Conservation (phyloP, 2,113 vertebrate species). For the Apteryx owenii region DNA sequence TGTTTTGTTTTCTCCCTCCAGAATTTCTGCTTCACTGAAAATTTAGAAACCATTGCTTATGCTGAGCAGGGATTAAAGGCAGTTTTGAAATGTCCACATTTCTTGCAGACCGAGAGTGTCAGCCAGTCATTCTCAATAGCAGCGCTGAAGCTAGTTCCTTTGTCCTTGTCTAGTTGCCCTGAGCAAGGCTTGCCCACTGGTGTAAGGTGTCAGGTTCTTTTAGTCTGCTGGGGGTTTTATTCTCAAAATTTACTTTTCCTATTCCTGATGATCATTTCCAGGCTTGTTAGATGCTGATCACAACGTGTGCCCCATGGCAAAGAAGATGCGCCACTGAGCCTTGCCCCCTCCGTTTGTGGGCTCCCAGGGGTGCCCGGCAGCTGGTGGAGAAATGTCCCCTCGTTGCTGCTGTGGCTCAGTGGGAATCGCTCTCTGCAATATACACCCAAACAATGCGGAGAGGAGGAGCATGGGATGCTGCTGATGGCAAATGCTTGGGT, state of each 20-base stretch:
- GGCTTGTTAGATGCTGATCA: not conserved
- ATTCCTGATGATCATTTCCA: not conserved
- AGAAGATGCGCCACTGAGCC: not conserved
- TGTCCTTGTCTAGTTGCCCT: too few relatives aligned
- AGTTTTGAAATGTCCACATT: fast-evolving
- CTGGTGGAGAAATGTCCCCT: not conserved
- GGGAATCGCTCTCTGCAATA: not conserved
- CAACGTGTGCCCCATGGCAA: fast-evolving
- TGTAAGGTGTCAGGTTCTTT: not conserved
- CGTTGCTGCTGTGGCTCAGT: not conserved
- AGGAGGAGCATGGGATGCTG: not conserved
- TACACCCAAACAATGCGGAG: not conserved
- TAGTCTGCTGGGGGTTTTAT: not conserved
- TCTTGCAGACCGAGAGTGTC: not conserved
- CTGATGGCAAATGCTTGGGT: not conserved
- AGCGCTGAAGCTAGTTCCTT: not conserved
- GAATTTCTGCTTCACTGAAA: not conserved
- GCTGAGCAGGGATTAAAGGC: not conserved
- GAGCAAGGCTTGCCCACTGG: not conserved
- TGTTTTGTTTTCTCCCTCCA: not conserved
- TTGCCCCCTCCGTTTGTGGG: fast-evolving
- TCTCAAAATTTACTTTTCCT: not conserved
- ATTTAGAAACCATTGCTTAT: not conserved
- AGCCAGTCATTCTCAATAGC: too few relatives aligned
- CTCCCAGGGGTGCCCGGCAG: not conserved